Conservation (phyloP, 2,888 invertebrate species). For the Patella pellucida region DNA sequence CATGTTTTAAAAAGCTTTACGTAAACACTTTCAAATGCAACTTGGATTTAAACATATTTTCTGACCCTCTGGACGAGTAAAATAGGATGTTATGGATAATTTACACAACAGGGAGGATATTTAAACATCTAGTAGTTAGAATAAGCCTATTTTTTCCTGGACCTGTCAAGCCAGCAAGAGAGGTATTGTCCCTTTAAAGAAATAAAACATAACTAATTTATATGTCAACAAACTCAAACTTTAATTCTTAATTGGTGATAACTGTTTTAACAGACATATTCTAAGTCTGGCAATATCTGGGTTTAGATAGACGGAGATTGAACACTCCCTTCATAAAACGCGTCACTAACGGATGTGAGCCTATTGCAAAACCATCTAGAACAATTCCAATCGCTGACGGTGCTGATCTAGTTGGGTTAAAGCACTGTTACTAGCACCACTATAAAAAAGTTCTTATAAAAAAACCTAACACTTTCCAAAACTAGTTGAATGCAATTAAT, state of each 20-base stretch:
- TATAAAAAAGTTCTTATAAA: constrained; percentile 14
- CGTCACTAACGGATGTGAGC: constrained; percentile 27
- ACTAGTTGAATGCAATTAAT: constrained; percentile 19
- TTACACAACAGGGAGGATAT: too few relatives aligned
- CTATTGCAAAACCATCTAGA: constrained; percentile 25
- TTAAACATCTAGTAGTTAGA: too few relatives aligned
- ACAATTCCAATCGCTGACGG: constrained; percentile 22
- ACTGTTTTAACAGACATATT: constrained; percentile 21
- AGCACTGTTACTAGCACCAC: constrained; percentile 21
- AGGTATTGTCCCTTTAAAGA: too few relatives aligned
- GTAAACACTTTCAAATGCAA: too few relatives aligned
- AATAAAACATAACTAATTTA: constrained; percentile 28
- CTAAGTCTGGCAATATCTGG: constrained; percentile 29
- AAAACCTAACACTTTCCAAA: constrained; percentile 15
- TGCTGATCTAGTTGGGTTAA: constrained; percentile 27
- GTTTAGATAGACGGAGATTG: constrained; percentile 27
- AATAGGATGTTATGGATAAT: too few relatives aligned
- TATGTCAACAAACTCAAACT: constrained; percentile 23
- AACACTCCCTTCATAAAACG: constrained; percentile 23
- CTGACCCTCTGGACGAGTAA: too few relatives aligned
- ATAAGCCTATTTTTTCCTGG: too few relatives aligned
- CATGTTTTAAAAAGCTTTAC: too few relatives aligned
- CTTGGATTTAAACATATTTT: too few relatives aligned
- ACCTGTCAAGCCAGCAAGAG: too few relatives aligned
- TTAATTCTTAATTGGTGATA: neutral